A percentile compares a stretch with the other conserved stretches of the same genome.
phyloP scores from a whole-genome alignment of 2,797 vertebrate species.

The Lepilemur ruficaudatus region DNA sequence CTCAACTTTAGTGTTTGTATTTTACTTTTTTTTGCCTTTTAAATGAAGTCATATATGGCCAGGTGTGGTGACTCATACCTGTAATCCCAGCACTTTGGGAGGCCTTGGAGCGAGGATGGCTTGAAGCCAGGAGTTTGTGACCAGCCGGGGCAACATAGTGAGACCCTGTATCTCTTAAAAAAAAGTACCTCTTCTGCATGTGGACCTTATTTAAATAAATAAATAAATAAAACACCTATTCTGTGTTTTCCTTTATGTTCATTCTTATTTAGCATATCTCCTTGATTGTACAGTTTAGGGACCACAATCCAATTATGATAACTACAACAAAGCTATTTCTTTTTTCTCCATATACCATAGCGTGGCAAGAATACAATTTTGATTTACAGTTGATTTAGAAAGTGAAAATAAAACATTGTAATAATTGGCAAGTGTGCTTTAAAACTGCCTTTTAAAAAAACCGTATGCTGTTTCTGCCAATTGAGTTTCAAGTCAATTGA shows the following conservation, averaged over 20 bases:
- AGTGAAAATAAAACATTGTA: neutral
- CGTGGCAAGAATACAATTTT: neutral
- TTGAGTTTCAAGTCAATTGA: neutral
- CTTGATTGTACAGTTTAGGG: neutral
- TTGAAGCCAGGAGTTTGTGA: too few species aligned
- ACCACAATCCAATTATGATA: neutral
- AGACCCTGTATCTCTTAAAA: too few species aligned
- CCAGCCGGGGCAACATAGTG: too few species aligned
- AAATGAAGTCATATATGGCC: neutral
- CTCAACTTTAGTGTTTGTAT: neutral
- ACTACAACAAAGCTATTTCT: neutral
- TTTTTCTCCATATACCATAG: neutral
- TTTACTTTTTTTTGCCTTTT: slow-evolving; percentile 10
- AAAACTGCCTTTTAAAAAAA: neutral
- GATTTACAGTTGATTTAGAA: neutral
- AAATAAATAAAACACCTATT: neutral
- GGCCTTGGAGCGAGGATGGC: too few species aligned
- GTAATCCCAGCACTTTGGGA: too few species aligned
- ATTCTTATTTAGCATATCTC: neutral
- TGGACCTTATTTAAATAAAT: neutral
- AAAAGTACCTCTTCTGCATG: too few species aligned
- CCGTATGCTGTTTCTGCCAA: neutral
- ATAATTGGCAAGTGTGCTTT: neutral
- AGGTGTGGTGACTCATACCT: too few species aligned
- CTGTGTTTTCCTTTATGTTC: neutral